Base-by-base conservation (phyloP, 2,113 vertebrate species). In the Dasyurus viverrinus region DNA sequence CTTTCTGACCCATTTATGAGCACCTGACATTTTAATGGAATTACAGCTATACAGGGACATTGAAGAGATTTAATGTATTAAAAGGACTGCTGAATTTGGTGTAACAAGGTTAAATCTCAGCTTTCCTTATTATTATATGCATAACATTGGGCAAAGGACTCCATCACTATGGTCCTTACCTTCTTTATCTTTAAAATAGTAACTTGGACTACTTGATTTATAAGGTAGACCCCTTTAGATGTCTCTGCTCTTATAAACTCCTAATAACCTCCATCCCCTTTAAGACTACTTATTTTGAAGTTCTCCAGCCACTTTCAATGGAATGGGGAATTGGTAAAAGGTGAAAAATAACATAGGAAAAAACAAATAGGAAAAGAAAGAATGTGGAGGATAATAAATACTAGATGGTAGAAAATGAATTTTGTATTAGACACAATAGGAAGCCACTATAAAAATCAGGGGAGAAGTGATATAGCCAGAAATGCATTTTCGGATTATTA, bases 1-100 rank as follows among this genome's bases (percentile, higher is more conserved):
- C 92, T 23, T 89, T 92, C 50, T 94, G 90, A 8, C 54, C 94
- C 22, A 94, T 95, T 27, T 93, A 68, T 36, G 16, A 19, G 36
- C 1, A 84, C 5, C 36, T 84, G 68, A 19, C 9, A 27, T 57
- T 57, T 26, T 57, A 57, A 27, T 57, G 10, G 55, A 16, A 42
- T 22, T 42, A 84, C n/a, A 84, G 68, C n/a, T 23, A 42, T 2
- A 84, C 8, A 84, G n/a, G 19, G n/a, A 19, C 7, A 84, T 8
- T 84, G 68, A 84, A 2, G 19, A 19, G 68, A 42, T 84, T 2
- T 42, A 76, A 16, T 76, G 14, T 7, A n/a, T n/a, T 76, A 36
- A 16, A 76, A 76, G n/a, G 60, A 76, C 3, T 16, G 12, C 2
- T 23, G n/a, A 19, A 23, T 23, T 84, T 84, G n/a, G 19, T 8